phyloP scores from a whole-genome alignment of 2,888 invertebrate species.

The Zaprionus bogoriensis region DNA sequence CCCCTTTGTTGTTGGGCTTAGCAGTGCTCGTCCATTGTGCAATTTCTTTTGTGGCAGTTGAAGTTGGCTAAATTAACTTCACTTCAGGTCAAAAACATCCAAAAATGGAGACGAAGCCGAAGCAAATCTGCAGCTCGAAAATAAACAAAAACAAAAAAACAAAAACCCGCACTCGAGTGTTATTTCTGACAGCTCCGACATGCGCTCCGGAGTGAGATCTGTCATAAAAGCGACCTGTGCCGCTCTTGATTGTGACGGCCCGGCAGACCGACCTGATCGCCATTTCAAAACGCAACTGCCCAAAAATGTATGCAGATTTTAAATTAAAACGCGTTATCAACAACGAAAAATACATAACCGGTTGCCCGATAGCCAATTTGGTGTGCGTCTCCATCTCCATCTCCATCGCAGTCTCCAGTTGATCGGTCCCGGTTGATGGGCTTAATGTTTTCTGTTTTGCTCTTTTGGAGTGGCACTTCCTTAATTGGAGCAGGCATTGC shows the following conservation, averaged over 20 bases:
- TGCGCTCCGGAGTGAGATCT: slow-evolving; percentile 75
- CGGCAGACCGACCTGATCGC: slow-evolving; percentile 23
- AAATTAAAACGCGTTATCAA: slow-evolving; percentile 72
- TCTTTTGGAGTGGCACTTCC: slow-evolving; percentile 66
- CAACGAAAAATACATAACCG: slow-evolving; percentile 51
- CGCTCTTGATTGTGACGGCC: slow-evolving; percentile 58
- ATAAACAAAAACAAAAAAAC: slow-evolving; percentile 24
- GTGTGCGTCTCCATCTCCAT: slow-evolving; percentile 42
- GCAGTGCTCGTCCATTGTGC: slow-evolving; percentile 45
- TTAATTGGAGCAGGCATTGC: slow-evolving; percentile 70
- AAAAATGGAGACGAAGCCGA: no score
- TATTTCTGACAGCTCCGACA: slow-evolving; percentile 69
- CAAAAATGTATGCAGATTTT: slow-evolving; percentile 75
- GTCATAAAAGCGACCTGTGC: slow-evolving; percentile 68
- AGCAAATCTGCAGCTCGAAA: no score
- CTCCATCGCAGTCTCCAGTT: no score
- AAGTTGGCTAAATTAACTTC: slow-evolving; percentile 70
- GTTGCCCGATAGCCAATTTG: slow-evolving; percentile 67
- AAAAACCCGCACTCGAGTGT: slow-evolving; percentile 61
- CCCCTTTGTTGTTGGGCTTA: slow-evolving; percentile 30
- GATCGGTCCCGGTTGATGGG: slow-evolving; percentile 48
- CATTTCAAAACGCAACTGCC: slow-evolving; percentile 53
- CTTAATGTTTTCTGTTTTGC: slow-evolving; percentile 21
- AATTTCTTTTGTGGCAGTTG: slow-evolving; percentile 61
- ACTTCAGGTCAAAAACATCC: slow-evolving; percentile 63